Evolutionary conservation across 2,113 vertebrate genomes (phyloP).

Genomic region (Donacobius atricapilla): DNA sequence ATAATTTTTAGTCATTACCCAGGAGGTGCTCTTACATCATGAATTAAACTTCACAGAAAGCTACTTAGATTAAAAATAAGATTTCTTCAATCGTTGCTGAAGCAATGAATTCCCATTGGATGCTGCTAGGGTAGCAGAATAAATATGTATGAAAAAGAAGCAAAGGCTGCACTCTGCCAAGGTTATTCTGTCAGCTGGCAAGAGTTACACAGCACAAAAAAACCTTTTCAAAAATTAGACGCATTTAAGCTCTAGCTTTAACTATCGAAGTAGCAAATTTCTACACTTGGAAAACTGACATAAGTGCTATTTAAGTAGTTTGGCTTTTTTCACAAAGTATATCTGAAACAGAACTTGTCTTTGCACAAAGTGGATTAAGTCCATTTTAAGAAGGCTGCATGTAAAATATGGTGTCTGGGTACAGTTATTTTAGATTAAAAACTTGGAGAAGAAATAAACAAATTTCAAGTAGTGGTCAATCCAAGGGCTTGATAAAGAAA

Average conservation of each 20-base stretch:
- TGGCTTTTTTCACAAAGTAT: neutral
- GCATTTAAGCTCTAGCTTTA: neutral
- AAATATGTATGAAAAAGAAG: neutral
- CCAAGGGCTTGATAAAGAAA: neutral
- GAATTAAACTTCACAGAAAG: conserved; percentile 26
- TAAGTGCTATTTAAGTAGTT: neutral
- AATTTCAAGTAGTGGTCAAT: neutral
- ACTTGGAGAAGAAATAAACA: neutral
- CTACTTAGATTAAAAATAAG: neutral
- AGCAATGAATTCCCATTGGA: conserved; percentile 23
- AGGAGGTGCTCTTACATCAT: neutral
- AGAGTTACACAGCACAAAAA: neutral
- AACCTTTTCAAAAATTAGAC: neutral
- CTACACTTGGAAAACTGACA: neutral
- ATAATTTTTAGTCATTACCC: neutral
- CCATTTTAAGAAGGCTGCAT: neutral
- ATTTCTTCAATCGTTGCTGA: neutral
- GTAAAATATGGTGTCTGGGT: neutral
- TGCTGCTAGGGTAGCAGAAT: neutral
- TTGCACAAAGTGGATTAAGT: neutral
- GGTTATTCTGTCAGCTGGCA: neutral
- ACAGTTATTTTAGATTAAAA: neutral
- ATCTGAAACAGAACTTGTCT: neutral
- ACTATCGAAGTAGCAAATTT: neutral
- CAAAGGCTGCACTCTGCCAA: neutral